Evolutionary conservation across 2,888 invertebrate genomes (phyloP), one percentile per base, ranked within the genome.

Genomic region (Halictus ligatus): DNA sequence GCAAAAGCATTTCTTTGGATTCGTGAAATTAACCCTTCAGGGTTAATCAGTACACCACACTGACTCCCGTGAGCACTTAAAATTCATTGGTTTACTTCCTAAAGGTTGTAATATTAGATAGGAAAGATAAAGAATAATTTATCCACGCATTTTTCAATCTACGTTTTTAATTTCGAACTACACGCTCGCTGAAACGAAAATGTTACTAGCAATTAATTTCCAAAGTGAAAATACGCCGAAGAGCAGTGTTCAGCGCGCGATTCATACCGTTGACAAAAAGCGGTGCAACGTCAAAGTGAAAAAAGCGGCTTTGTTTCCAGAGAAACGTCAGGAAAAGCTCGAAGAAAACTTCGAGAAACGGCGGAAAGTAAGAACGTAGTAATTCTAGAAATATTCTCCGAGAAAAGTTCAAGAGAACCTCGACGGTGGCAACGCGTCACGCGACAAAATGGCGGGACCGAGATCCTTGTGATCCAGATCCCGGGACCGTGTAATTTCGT

Each of bases 401-500:
- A 40, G 35, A 21, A 35, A 67, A 67, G 8, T 67, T 67, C 18
- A 15, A 67, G 21, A 29, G 69, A 40, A 40, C 21, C 8, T 12
- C 40, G 69, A 40, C 69, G 35, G 40, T 1, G 1, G 40, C 69
- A 18, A 40, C 69, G 21, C 1, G 40, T 40, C 69, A 71, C 40
- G 71, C 71, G 71, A 71, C 71, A 43, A 71, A 43, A 71, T 71
- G 71, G 71, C 71, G n/a, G 71, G 13, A 21, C 71, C 43, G 2
- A 13, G 71, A 43, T 43, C 43, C 71, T 71, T 43, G 71, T 7
- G 71, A 43, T 71, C 71, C 40, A 43, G 43, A 71, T 21, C 43
- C 21, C 18, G 35, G 10, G 18, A 25, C 67, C 71, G 43, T 71
- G 71, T 71, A 71, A 71, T 71, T 71, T n/a, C 43, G 12, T 50